Evolutionary conservation across 2,888 invertebrate species (phyloP).

Genomic region (Ophraella communa): DNA sequence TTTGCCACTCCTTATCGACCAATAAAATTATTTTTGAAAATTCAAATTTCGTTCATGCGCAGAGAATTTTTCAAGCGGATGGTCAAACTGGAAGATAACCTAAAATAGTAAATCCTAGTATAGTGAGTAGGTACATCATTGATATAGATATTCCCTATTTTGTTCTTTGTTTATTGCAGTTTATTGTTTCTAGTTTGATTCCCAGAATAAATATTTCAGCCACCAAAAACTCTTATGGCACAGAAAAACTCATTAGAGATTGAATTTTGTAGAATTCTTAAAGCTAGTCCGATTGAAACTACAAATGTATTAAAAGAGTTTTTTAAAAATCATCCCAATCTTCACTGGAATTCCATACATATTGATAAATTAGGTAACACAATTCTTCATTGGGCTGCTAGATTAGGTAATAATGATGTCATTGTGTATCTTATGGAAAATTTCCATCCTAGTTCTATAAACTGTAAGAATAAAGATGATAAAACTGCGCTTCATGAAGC

Average conservation of each 20-base stretch:
- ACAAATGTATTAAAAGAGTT: constrained; percentile 32
- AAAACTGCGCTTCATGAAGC: constrained; percentile 70
- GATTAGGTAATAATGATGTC: constrained; percentile 60
- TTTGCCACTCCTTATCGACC: too few relatives aligned
- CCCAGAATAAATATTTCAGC: too few relatives aligned
- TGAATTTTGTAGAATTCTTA: constrained; percentile 35
- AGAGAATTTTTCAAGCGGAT: too few relatives aligned
- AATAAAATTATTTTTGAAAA: too few relatives aligned
- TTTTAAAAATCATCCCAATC: constrained; percentile 40
- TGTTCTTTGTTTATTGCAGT: too few relatives aligned
- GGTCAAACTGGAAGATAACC: too few relatives aligned
- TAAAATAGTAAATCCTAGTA: too few relatives aligned
- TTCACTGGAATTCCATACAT: constrained; percentile 52
- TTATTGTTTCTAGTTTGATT: too few relatives aligned
- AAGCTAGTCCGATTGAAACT: constrained; percentile 36
- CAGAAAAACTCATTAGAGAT: constrained; percentile 5
- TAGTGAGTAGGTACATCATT: too few relatives aligned
- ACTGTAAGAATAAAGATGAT: constrained; percentile 64
- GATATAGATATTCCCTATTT: too few relatives aligned
- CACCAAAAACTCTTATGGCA: too few relatives aligned
- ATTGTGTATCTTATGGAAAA: constrained; percentile 55
- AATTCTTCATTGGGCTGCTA: constrained; percentile 64
- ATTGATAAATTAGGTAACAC: constrained; percentile 59
- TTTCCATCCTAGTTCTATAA: constrained; percentile 48
- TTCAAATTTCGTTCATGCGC: too few relatives aligned